Conservation (phyloP, 2,888 invertebrate species). For the Eupithecia inturbata region DNA sequence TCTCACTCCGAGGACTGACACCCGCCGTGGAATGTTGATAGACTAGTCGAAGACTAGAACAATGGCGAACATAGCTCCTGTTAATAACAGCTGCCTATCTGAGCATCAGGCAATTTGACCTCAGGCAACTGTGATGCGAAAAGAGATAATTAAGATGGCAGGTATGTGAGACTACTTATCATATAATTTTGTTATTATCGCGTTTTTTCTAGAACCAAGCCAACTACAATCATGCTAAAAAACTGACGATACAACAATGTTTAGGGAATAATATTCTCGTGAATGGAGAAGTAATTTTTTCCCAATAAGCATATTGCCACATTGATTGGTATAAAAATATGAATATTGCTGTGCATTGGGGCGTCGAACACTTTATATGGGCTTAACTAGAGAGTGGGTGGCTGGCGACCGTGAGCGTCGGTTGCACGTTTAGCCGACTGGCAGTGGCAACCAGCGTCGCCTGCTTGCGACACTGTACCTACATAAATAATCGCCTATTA, state of each 20-base stretch:
- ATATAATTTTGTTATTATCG: not conserved
- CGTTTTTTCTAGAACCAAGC: not conserved
- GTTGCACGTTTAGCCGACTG: conserved; percentile 71
- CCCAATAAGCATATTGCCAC: conserved; percentile 72
- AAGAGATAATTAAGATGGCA: conserved; percentile 21
- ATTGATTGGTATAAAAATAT: conserved; percentile 73
- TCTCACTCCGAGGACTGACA: conserved; percentile 52
- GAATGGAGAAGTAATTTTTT: conserved; percentile 56
- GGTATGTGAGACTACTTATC: conserved; percentile 14
- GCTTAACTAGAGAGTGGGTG: conserved; percentile 80
- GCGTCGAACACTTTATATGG: conserved; percentile 78
- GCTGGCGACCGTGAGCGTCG: conserved; percentile 78
- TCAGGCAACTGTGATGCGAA: conserved; percentile 27
- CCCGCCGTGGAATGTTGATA: conserved; percentile 64
- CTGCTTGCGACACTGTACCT: conserved; percentile 70
- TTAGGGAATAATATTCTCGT: conserved; percentile 11
- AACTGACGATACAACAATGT: not conserved
- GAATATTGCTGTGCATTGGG: conserved; percentile 73
- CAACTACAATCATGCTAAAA: not conserved
- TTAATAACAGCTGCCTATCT: conserved; percentile 47
- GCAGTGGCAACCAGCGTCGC: conserved; percentile 58
- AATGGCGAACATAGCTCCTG: conserved; percentile 56
- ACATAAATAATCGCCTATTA: conserved; percentile 68
- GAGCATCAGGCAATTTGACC: conserved; percentile 44
- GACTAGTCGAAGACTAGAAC: conserved; percentile 64